These are phyloP conservation scores for Clarias magur DNA, from an alignment of 2,113 vertebrate species.

Conservation along the genomic window DNA sequence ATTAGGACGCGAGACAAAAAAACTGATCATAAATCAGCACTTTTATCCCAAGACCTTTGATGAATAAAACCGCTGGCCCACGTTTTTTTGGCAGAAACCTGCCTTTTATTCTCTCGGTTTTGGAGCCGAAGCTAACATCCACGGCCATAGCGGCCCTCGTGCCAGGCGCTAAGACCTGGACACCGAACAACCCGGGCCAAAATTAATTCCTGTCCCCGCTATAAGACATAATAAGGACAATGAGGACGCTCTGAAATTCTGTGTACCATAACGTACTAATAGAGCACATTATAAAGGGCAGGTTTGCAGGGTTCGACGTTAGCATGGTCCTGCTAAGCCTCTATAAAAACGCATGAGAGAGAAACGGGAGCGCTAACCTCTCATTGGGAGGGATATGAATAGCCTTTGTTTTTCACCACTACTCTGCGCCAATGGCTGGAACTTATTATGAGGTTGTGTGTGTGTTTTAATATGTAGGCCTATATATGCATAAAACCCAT, in stretches of 20 bases:
- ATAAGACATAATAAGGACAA: constrained; percentile 45
- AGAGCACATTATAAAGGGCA: constrained; percentile 72
- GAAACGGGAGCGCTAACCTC: constrained; percentile 59
- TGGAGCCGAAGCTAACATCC: constrained; percentile 12
- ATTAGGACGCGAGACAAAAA: constrained; percentile 29
- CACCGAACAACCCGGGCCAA: not conserved
- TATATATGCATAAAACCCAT: constrained; percentile 48
- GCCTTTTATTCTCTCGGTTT: constrained; percentile 24
- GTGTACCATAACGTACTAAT: constrained; percentile 69
- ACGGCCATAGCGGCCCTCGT: constrained; percentile 18
- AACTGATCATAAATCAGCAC: constrained; percentile 28
- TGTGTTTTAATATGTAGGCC: constrained; percentile 50
- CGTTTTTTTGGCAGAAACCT: constrained; percentile 28
- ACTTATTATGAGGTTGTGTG: constrained; percentile 78
- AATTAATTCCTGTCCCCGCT: not conserved
- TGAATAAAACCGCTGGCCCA: constrained; percentile 23
- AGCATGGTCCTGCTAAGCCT: constrained; percentile 68
- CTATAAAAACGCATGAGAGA: constrained; percentile 69
- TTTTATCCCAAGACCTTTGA: constrained; percentile 13
- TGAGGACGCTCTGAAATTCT: constrained; percentile 14
- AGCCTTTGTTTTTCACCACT: constrained; percentile 78
- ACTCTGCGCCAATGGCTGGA: constrained; percentile 78
- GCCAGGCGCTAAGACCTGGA: constrained; percentile 25
- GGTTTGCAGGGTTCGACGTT: constrained; percentile 68
- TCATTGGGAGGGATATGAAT: constrained; percentile 79